phyloP scores from a whole-genome alignment of 2,113 vertebrate species.

The Scomber scombrus region DNA sequence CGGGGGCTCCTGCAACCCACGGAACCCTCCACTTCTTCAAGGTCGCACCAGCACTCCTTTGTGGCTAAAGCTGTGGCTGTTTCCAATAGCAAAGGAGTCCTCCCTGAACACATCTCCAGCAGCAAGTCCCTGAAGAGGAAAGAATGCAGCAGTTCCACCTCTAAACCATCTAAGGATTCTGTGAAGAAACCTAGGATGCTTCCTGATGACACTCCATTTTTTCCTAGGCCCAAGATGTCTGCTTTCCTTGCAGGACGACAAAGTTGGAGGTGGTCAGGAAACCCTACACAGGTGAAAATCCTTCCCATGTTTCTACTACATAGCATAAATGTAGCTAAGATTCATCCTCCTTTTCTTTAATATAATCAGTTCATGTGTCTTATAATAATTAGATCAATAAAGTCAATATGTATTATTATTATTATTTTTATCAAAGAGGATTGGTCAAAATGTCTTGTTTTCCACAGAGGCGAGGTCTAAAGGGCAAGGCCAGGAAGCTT shows the following conservation, averaged over 20 bases:
- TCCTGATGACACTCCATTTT: constrained; percentile 85
- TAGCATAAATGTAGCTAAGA: neutral
- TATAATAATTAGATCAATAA: neutral
- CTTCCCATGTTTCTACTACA: neutral
- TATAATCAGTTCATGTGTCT: constrained; percentile 2
- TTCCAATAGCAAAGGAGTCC: constrained; percentile 84
- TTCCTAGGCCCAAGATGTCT: constrained; percentile 91
- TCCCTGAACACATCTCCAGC: constrained; percentile 59
- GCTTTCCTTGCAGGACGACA: constrained; percentile 92
- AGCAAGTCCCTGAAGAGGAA: constrained; percentile 88
- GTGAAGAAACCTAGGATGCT: constrained; percentile 92
- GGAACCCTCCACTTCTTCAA: constrained; percentile 83
- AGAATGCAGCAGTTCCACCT: constrained; percentile 86
- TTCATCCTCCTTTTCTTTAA: constrained; percentile 1
- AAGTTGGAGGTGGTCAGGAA: constrained; percentile 97
- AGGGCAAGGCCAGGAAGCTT: constrained; percentile 96
- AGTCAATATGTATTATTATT: neutral
- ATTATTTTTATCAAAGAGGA: constrained; percentile 25
- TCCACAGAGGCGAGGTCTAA: constrained; percentile 93
- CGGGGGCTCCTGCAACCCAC: constrained; percentile 89
- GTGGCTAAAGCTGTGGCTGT: constrained; percentile 89
- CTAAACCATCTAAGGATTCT: constrained; percentile 88
- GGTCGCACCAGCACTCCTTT: constrained; percentile 89
- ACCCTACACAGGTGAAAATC: constrained; percentile 92
- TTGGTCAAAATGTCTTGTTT: constrained; percentile 35